Evolutionary conservation across 2,888 invertebrate species (phyloP).

Genomic region (Odontomyia ornata): DNA sequence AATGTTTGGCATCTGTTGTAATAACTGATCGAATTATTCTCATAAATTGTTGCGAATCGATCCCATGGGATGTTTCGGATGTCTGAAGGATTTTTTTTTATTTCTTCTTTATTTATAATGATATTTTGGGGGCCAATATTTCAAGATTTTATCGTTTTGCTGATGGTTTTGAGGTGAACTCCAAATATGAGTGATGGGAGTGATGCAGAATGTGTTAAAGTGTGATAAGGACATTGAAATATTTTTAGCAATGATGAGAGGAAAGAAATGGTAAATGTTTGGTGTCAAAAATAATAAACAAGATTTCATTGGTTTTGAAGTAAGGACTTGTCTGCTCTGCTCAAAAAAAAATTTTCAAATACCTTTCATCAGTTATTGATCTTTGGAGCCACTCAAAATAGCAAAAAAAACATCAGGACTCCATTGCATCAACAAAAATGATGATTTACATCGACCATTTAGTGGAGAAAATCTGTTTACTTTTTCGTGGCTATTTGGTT

Average conservation of each 20-base stretch:
- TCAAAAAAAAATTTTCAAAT: no score
- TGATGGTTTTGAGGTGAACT: background rate
- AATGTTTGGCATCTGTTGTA: slow-evolving; percentile 46
- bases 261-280: background rate
- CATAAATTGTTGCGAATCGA: slow-evolving; percentile 47
- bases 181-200: background rate
- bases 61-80: slow-evolving; percentile 35
- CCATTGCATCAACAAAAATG: no score
- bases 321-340: no score
- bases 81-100: background rate
- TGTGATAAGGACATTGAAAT: background rate
- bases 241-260: background rate
- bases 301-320: no score
- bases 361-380: no score
- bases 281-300: background rate
- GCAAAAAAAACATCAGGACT: no score
- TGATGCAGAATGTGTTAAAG: background rate
- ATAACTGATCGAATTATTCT: slow-evolving; percentile 49
- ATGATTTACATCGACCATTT: no score
- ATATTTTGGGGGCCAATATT: slow-evolving; percentile 37
- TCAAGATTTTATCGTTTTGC: slow-evolving; percentile 20
- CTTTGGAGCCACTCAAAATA: no score
- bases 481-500: no score
- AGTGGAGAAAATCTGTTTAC: no score
- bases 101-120: slow-evolving; percentile 15